Evolutionary conservation across 1,140 invertebrate species (phyloP).

Genomic region (Meloidogyne floridensis): DNA sequence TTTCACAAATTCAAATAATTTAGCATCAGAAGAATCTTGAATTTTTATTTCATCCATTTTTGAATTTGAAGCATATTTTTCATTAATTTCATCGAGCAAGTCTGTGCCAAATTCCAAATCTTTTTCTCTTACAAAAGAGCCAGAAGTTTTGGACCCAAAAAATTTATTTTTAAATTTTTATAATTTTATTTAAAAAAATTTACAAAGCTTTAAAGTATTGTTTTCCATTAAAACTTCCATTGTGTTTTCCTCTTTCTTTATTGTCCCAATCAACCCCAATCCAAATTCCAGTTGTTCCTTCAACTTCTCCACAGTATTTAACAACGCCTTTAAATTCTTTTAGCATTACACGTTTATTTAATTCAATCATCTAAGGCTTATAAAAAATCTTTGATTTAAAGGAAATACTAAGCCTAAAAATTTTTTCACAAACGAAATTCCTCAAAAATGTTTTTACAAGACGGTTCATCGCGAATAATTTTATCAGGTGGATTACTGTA

Average conservation of each 20-base stretch:
- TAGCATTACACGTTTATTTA: conserved; percentile 11
- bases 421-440: neutral
- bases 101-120: conserved; percentile 39
- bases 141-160: conserved; percentile 45
- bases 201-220: conserved; percentile 49
- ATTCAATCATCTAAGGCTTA: neutral
- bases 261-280: conserved; percentile 54
- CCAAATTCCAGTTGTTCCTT: conserved; percentile 38
- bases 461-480: no score
- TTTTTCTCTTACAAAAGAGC: conserved; percentile 46
- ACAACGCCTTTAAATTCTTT: conserved; percentile 40
- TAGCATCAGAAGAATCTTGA: neutral
- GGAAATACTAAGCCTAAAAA: neutral
- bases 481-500: no score
- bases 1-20: conserved; percentile 39
- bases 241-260: conserved; percentile 46
- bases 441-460: no score
- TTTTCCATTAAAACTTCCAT: conserved; percentile 43
- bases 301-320: conserved; percentile 37
- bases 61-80: conserved; percentile 33
- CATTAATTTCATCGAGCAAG: conserved; percentile 32
- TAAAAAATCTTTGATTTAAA: neutral
- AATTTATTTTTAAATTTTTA: conserved; percentile 8
- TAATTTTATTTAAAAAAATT: conserved; percentile 1
- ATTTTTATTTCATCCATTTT: conserved; percentile 20